Percentiles rank a stretch among this genome's conserved stretches.
Conservation (phyloP, 1,140 invertebrate genomes). For the Thaumetopoea pityocampa region DNA sequence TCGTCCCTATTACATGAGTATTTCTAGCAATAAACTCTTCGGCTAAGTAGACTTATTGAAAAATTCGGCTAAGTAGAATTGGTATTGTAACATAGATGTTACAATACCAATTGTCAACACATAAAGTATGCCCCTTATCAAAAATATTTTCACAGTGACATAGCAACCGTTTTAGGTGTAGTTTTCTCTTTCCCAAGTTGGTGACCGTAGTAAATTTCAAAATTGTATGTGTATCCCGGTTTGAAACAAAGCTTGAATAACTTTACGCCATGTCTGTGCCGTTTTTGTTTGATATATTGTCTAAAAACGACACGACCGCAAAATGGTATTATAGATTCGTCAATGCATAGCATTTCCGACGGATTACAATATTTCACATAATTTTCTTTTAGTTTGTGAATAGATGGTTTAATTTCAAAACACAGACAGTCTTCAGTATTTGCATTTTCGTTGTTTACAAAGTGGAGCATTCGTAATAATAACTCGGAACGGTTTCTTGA, state of each 20-base stretch:
- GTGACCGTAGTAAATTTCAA: slow-evolving; percentile 39
- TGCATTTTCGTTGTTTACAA: slow-evolving; percentile 19
- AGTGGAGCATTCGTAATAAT: slow-evolving; percentile 31
- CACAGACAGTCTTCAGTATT: background rate
- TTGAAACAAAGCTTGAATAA: slow-evolving; percentile 46
- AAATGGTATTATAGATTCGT: slow-evolving; percentile 39
- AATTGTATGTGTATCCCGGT: slow-evolving; percentile 39
- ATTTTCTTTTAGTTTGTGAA: slow-evolving; percentile 5
- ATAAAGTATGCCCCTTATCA: slow-evolving; percentile 45
- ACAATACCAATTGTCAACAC: slow-evolving; percentile 58
- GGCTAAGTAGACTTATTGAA: slow-evolving; percentile 5
- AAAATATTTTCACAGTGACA: slow-evolving; percentile 26
- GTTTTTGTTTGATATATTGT: slow-evolving; percentile 48
- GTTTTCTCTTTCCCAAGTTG: background rate
- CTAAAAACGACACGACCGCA: slow-evolving; percentile 46
- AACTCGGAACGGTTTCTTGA: slow-evolving; percentile 30
- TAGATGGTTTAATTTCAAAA: background rate
- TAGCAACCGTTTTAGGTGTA: slow-evolving; percentile 32
- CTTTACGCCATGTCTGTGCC: slow-evolving; percentile 54
- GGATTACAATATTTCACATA: slow-evolving; percentile 12
- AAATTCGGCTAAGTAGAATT: slow-evolving; percentile 49
- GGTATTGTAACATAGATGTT: slow-evolving; percentile 47
- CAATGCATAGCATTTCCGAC: slow-evolving; percentile 36
- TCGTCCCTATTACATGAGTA: no score
- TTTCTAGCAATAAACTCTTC: slow-evolving; percentile 37